Conservation (phyloP, 2,888 invertebrate species). For the Sinhomidia bicolor region DNA sequence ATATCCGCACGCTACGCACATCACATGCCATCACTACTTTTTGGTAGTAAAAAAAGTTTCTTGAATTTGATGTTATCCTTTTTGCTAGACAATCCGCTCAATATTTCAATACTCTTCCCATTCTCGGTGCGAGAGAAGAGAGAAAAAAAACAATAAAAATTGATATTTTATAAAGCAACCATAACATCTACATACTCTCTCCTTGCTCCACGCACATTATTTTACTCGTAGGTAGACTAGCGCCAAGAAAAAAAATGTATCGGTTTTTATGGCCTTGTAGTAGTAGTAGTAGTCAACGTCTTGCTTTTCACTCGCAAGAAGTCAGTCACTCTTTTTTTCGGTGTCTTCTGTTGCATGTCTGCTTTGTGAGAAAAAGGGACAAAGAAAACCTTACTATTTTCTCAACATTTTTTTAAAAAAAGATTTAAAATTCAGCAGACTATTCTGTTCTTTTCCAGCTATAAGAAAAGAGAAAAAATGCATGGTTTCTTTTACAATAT, state of each 20-base stretch:
- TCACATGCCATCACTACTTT: slow-evolving; percentile 18
- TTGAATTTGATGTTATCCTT: slow-evolving; percentile 41
- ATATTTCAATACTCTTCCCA: slow-evolving; percentile 64
- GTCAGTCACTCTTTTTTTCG: slow-evolving; percentile 26
- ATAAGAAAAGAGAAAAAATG: neutral
- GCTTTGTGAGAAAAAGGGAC: neutral
- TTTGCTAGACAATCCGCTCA: slow-evolving; percentile 41
- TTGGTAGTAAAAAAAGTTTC: neutral
- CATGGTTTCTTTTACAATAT: slow-evolving; percentile 3
- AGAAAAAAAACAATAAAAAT: slow-evolving; percentile 44
- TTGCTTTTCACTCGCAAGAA: slow-evolving; percentile 34
- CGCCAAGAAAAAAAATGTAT: no score
- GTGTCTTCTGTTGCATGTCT: neutral
- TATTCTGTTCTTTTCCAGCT: slow-evolving; percentile 3
- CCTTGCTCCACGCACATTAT: neutral
- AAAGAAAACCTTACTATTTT: neutral
- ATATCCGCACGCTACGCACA: neutral
- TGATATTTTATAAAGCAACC: slow-evolving; percentile 40
- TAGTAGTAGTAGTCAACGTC: no score
- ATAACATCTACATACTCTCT: slow-evolving; percentile 16
- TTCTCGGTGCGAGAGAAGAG: neutral
- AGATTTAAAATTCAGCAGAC: slow-evolving; percentile 43
- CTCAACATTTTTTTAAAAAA: neutral
- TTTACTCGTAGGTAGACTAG: neutral
- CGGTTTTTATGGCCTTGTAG: neutral